Evolutionary conservation across 1,140 invertebrate species (phyloP).

Genomic region (Eubasilissa regina): DNA sequence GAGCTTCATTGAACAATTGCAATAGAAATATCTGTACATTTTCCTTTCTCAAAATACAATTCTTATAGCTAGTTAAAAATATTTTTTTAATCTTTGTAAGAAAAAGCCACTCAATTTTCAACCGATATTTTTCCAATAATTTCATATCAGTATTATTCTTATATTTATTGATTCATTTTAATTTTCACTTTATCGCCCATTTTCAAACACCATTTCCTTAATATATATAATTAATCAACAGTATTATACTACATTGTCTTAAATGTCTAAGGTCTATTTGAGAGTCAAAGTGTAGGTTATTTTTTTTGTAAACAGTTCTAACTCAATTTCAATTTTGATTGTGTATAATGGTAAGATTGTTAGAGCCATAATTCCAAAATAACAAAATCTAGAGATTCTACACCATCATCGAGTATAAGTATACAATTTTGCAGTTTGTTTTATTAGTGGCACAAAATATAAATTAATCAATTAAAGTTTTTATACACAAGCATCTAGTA

Average conservation of each 20-base stretch:
- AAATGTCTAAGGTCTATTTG: conserved; percentile 2
- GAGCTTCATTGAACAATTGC: not conserved
- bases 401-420: too few species aligned
- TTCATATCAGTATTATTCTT: conserved; percentile 48
- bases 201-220: conserved; percentile 46
- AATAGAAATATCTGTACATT: conserved; percentile 30
- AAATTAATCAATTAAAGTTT: too few species aligned
- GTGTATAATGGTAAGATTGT: too few species aligned
- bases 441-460: too few species aligned
- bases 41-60: conserved; percentile 42
- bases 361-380: too few species aligned
- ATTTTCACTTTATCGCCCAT: conserved; percentile 3
- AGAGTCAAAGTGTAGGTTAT: not conserved
- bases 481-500: too few species aligned
- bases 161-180: conserved; percentile 49
- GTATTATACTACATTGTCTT: conserved; percentile 41
- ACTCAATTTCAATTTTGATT: too few species aligned
- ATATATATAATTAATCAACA: conserved; percentile 55
- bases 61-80: conserved; percentile 43
- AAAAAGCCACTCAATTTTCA: conserved; percentile 57
- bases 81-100: conserved; percentile 50
- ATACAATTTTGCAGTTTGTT: too few species aligned
- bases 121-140: conserved; percentile 45
- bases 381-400: too few species aligned
- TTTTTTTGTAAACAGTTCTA: too few species aligned